Evolutionary conservation across 1,140 invertebrate genomes (phyloP).

Genomic region (Diorhabda carinulata): DNA sequence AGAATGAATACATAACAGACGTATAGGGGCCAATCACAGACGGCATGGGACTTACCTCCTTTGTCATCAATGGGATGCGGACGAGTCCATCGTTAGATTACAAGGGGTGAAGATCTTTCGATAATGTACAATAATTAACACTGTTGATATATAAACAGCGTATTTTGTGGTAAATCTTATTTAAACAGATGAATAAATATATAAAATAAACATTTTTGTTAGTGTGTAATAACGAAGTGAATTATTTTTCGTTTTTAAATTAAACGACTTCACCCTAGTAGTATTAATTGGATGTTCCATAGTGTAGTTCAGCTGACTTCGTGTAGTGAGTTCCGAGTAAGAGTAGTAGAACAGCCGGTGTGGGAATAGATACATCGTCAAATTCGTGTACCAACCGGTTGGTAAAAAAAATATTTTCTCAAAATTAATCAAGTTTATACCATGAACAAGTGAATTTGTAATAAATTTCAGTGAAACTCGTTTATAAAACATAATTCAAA

Average conservation of each 20-base stretch:
- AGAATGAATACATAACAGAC: constrained; percentile 41
- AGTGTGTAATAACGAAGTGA: too few species aligned
- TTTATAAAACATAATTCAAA: constrained; percentile 25
- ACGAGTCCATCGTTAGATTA: constrained; percentile 34
- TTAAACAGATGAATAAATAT: too few species aligned
- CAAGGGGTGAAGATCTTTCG: constrained; percentile 14
- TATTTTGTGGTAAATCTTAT: background rate
- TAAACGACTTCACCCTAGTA: constrained; percentile 33
- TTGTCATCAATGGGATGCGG: constrained; percentile 50
- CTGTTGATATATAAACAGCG: constrained; percentile 4
- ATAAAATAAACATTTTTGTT: too few species aligned
- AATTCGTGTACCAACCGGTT: constrained; percentile 16
- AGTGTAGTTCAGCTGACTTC: constrained; percentile 38
- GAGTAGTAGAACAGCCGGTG: constrained; percentile 31
- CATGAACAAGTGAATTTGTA: constrained; percentile 15
- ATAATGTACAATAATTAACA: too few species aligned
- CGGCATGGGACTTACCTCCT: constrained; percentile 44
- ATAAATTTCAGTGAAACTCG: constrained; percentile 6
- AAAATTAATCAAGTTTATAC: background rate
- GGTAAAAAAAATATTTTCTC: constrained; percentile 9
- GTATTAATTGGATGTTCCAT: constrained; percentile 40
- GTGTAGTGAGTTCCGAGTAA: constrained; percentile 25
- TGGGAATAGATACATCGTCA: constrained; percentile 25
- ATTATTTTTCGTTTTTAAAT: background rate
- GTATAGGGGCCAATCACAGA: constrained; percentile 42